These are phyloP conservation scores for Plemyria rubiginata DNA, from an alignment of 2,888 invertebrate genomes.

Conservation along the genomic window DNA sequence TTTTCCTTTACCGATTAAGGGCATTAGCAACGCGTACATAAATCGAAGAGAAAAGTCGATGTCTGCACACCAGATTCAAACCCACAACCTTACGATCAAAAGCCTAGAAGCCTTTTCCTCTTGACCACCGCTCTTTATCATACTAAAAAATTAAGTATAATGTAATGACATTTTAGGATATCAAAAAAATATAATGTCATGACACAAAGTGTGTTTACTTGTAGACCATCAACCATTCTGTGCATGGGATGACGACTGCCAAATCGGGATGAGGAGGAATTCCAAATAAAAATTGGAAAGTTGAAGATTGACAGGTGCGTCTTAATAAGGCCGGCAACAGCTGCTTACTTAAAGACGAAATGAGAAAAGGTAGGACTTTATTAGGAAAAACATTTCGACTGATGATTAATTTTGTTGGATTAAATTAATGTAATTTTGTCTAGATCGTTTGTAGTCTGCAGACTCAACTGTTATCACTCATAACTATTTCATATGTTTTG, in stretches of 20 bases:
- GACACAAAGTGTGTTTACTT: background rate
- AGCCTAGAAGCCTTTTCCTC: too few relatives aligned
- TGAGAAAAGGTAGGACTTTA: slow-evolving; percentile 79
- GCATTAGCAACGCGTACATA: too few relatives aligned
- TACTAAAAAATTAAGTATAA: too few relatives aligned
- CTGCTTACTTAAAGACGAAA: slow-evolving; percentile 67
- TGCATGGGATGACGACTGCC: slow-evolving; percentile 50
- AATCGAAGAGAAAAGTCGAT: too few relatives aligned
- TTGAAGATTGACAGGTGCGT: slow-evolving; percentile 84
- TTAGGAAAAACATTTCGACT: slow-evolving; percentile 47
- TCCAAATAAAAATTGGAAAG: slow-evolving; percentile 73
- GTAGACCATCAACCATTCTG: slow-evolving; percentile 3
- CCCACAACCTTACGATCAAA: too few relatives aligned
- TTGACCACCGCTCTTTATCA: too few relatives aligned
- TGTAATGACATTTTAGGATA: too few relatives aligned
- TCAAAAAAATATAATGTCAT: background rate
- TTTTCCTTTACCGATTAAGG: too few relatives aligned
- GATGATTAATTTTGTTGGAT: slow-evolving; percentile 39
- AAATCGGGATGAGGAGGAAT: slow-evolving; percentile 68
- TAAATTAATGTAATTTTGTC: background rate
- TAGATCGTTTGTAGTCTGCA: too few relatives aligned
- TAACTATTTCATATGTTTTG: too few relatives aligned
- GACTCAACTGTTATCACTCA: too few relatives aligned
- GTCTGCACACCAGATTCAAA: too few relatives aligned
- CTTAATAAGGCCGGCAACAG: slow-evolving; percentile 81